Percentiles rank a stretch among this genome's conserved stretches.
Conservation (phyloP, 2,113 vertebrate genomes). For the Nycticebus coucang region DNA sequence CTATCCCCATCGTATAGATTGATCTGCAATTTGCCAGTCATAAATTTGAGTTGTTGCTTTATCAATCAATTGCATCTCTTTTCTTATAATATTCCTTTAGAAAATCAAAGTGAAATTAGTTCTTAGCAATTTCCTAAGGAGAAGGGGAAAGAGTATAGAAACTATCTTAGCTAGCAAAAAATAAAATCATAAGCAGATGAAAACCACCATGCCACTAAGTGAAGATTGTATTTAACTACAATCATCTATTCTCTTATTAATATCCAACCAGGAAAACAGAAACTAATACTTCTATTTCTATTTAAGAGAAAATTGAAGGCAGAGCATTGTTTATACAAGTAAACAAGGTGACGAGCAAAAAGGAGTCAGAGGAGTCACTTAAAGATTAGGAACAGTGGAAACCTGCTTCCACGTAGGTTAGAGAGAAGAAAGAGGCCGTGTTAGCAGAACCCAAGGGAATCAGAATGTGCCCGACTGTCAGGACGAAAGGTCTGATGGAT, state of each 20-base stretch:
- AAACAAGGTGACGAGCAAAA: not conserved
- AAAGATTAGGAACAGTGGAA: not conserved
- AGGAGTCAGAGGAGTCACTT: not conserved
- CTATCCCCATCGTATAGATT: constrained; percentile 32
- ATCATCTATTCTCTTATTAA: not conserved
- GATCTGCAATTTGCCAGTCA: constrained; percentile 45
- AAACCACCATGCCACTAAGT: not conserved
- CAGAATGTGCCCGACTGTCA: not conserved
- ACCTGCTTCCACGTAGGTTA: not conserved
- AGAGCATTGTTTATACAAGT: not conserved
- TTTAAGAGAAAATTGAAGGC: not conserved
- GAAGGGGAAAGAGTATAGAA: not conserved
- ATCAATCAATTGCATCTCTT: constrained; percentile 42
- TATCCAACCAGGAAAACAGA: not conserved
- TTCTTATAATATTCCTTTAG: constrained; percentile 15
- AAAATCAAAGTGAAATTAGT: constrained; percentile 34
- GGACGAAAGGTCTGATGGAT: no score
- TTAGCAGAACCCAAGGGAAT: not conserved
- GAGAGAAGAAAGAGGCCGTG: not conserved
- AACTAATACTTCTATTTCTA: not conserved
- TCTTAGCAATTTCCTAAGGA: constrained; percentile 44
- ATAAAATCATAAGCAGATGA: not conserved
- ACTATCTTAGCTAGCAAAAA: constrained; percentile 28
- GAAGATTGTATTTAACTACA: constrained; percentile 21
- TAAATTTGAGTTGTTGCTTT: constrained; percentile 56